A percentile compares a stretch with the other conserved stretches of the same genome.
Evolutionary conservation across 1,140 invertebrate genomes (phyloP).

Genomic region (fruit fly (Drosophila melanogaster)): DNA sequence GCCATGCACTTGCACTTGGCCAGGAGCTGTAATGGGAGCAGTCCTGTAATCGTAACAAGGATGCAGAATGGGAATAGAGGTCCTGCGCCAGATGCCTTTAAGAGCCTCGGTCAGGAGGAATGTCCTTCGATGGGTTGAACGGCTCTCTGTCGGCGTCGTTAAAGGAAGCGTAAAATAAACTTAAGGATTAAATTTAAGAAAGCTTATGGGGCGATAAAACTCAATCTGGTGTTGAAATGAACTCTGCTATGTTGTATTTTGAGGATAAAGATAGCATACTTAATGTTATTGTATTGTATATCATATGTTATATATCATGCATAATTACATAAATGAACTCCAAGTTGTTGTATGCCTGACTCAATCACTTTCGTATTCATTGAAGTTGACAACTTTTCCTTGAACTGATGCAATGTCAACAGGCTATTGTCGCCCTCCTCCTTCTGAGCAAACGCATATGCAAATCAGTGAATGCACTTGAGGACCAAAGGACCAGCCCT

Average conservation of each 20-base stretch:
- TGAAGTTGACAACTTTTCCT: conserved; percentile 1
- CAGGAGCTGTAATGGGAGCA: conserved; percentile 27
- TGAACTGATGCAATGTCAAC: conserved; percentile 10
- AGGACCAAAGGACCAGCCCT: conserved; percentile 1
- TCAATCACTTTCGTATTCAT: conserved; percentile 1
- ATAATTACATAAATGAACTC: neutral
- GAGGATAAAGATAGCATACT: neutral
- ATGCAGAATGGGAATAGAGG: neutral
- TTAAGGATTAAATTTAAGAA: neutral
- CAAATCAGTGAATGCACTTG: conserved; percentile 5
- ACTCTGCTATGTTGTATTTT: neutral
- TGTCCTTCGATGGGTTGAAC: conserved; percentile 7
- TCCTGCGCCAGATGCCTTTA: conserved; percentile 36
- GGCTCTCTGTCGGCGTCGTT: neutral
- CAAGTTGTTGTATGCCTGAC: neutral
- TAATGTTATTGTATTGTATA: no score
- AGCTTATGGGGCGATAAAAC: neutral
- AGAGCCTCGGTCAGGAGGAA: conserved; percentile 13
- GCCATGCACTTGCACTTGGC: conserved; percentile 54
- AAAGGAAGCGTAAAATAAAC: neutral
- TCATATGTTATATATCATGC: no score
- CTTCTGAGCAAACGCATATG: conserved; percentile 21
- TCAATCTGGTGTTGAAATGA: conserved; percentile 1
- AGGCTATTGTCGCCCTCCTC: conserved; percentile 10
- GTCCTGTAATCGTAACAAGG: neutral